Conservation (phyloP, 2,888 invertebrate species). For the Brassicogethes aeneus region DNA sequence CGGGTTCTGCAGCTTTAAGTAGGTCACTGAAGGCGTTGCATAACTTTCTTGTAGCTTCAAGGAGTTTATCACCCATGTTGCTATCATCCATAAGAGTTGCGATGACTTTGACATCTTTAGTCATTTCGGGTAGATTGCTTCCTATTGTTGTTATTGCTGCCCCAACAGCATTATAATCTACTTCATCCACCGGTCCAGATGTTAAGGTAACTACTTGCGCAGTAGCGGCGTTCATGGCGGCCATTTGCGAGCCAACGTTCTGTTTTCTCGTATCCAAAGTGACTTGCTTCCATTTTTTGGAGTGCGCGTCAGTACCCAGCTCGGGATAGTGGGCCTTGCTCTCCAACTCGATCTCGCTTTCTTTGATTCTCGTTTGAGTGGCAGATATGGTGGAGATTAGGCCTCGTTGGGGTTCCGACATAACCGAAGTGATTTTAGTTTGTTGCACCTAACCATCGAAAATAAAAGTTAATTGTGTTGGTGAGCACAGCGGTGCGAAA, state of each 20-base stretch:
- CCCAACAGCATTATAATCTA: conserved; percentile 92
- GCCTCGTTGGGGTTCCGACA: conserved; percentile 88
- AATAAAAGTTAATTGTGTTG: background rate
- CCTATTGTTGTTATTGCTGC: conserved; percentile 97
- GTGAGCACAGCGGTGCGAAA: background rate
- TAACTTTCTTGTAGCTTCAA: conserved; percentile 86
- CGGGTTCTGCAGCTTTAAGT: conserved; percentile 91
- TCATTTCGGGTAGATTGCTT: conserved; percentile 92
- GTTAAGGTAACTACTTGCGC: conserved; percentile 59
- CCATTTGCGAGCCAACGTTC: conserved; percentile 92
- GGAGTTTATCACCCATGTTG: conserved; percentile 70
- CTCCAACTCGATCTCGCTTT: conserved; percentile 65
- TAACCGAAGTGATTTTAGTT: conserved; percentile 74
- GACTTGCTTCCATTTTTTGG: conserved; percentile 89
- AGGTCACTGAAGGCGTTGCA: conserved; percentile 93
- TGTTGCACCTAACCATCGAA: conserved; percentile 56
- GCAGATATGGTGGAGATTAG: conserved; percentile 83
- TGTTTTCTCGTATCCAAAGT: conserved; percentile 92
- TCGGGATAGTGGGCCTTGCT: conserved; percentile 55
- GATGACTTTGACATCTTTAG: conserved; percentile 86
- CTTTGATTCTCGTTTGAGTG: conserved; percentile 80
- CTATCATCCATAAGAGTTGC: conserved; percentile 90
- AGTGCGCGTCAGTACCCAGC: conserved; percentile 74
- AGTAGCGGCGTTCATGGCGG: conserved; percentile 98
- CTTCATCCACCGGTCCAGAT: conserved; percentile 69